Percentiles rank a stretch among this genome's conserved stretches.
These are phyloP conservation scores for Hydrolagus affinis DNA, from an alignment of 2,113 vertebrate species.

Conservation along the genomic window DNA sequence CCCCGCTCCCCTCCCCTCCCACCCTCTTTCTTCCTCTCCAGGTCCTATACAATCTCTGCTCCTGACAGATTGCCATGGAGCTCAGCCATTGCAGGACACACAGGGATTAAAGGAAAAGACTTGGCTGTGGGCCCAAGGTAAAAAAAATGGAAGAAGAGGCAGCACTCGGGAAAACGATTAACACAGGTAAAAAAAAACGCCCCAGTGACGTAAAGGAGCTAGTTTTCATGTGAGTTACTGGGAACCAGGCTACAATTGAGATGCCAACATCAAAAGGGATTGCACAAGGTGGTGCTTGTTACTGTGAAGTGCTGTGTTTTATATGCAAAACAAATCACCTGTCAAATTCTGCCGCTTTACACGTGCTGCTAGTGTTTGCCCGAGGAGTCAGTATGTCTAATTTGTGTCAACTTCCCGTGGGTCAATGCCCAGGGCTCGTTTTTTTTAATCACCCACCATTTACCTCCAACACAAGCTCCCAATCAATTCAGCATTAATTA, in stretches of 20 bases:
- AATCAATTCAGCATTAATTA: conserved; percentile 13
- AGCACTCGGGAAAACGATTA: not conserved
- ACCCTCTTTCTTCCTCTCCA: not conserved
- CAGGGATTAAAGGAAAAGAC: conserved; percentile 34
- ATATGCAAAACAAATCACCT: conserved; percentile 21
- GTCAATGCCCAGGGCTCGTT: not conserved
- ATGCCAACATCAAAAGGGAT: not conserved
- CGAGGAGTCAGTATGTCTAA: conserved; percentile 3
- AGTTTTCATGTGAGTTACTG: not conserved
- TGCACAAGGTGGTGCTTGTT: too few relatives aligned
- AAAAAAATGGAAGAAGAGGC: conserved; percentile 19
- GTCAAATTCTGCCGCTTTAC: conserved; percentile 11
- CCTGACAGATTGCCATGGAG: conserved; percentile 34
- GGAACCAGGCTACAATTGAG: not conserved
- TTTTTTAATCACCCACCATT: conserved; percentile 11
- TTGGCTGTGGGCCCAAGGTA: conserved; percentile 32
- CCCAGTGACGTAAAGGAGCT: conserved; percentile 4
- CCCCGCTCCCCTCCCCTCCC: too few relatives aligned
- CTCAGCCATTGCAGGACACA: conserved; percentile 22
- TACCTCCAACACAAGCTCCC: not conserved
- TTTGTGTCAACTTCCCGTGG: conserved; percentile 21
- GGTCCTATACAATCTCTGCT: conserved; percentile 32
- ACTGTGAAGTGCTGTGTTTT: not conserved
- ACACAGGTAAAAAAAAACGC: conserved; percentile 20
- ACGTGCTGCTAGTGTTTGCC: conserved; percentile 2